Evolutionary conservation across 2,888 invertebrate species (phyloP).

Genomic region (Mechanitis messenoides): DNA sequence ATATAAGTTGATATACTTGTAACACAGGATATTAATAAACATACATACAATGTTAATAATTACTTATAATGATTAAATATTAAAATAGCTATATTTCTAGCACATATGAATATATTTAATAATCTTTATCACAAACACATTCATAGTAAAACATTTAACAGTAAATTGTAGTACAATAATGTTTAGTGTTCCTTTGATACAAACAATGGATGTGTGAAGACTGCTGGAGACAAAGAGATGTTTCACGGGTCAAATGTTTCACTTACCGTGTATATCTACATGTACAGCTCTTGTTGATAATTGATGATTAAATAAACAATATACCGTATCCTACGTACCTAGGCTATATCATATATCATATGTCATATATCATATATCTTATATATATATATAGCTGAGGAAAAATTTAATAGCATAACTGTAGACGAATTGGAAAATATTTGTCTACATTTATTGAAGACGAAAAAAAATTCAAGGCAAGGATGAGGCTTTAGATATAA

Average conservation of each 20-base stretch:
- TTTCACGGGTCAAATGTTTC: constrained; percentile 29
- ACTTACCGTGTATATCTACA: constrained; percentile 18
- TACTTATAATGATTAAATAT: background rate
- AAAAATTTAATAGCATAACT: too few species aligned
- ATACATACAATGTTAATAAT: background rate
- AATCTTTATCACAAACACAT: background rate
- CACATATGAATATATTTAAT: background rate
- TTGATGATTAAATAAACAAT: constrained; percentile 16
- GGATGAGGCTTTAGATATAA: too few species aligned
- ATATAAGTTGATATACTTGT: too few species aligned
- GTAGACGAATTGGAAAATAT: too few species aligned
- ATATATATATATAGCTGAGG: background rate
- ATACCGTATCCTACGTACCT: constrained; percentile 4
- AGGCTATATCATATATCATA: background rate
- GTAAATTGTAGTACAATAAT: background rate
- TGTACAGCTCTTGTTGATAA: constrained; percentile 18
- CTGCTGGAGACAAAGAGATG: constrained; percentile 25
- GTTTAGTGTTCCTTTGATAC: constrained; percentile 19
- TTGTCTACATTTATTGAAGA: too few species aligned
- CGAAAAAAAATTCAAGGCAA: too few species aligned
- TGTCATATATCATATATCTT: too few species aligned
- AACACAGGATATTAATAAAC: too few species aligned
- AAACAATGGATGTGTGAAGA: constrained; percentile 20
- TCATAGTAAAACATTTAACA: constrained; percentile 5
- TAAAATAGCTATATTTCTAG: background rate